Percentiles rank a stretch among this genome's conserved stretches.
These are phyloP conservation scores for Drosophila murphyi DNA, from an alignment of 1,140 invertebrate genomes.

Conservation along the genomic window DNA sequence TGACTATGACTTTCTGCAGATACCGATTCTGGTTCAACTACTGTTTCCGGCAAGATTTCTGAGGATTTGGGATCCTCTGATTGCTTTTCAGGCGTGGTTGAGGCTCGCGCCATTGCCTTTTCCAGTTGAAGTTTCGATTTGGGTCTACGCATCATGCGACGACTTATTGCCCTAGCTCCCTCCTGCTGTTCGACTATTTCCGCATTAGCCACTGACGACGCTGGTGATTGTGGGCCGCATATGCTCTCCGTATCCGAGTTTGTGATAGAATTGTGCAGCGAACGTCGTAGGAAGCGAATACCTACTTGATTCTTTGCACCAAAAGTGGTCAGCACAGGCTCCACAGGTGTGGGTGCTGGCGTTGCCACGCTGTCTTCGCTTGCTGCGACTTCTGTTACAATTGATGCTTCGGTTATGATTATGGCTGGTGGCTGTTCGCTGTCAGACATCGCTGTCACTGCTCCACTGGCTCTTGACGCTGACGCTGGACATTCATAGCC, in stretches of 20 bases:
- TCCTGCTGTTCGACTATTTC: not conserved
- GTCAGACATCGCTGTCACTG: not conserved
- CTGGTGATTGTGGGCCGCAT: conserved; percentile 19
- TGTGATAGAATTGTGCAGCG: conserved; percentile 60
- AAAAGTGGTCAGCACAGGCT: conserved; percentile 68
- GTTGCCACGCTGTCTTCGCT: not conserved
- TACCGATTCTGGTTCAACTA: not conserved
- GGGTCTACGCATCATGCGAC: conserved; percentile 35
- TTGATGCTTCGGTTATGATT: not conserved
- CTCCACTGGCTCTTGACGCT: not conserved
- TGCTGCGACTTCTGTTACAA: not conserved
- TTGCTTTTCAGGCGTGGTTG: conserved; percentile 56
- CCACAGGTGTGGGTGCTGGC: conserved; percentile 2
- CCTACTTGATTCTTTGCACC: conserved; percentile 61
- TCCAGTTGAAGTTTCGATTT: conserved; percentile 42
- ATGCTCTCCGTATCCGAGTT: conserved; percentile 53
- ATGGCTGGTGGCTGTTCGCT: conserved; percentile 4
- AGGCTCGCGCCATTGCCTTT: conserved; percentile 40
- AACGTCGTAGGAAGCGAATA: conserved; percentile 60
- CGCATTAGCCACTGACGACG: conserved; percentile 18
- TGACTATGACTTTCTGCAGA: not conserved
- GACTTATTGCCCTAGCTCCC: conserved; percentile 34
- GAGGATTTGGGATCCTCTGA: not conserved
- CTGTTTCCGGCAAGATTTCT: not conserved
- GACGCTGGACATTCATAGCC: conserved; percentile 16